A percentile compares a stretch with the other conserved stretches of the same genome.
These are phyloP conservation scores for Diadromus collaris DNA, from an alignment of 2,888 invertebrate genomes.

Conservation along the genomic window DNA sequence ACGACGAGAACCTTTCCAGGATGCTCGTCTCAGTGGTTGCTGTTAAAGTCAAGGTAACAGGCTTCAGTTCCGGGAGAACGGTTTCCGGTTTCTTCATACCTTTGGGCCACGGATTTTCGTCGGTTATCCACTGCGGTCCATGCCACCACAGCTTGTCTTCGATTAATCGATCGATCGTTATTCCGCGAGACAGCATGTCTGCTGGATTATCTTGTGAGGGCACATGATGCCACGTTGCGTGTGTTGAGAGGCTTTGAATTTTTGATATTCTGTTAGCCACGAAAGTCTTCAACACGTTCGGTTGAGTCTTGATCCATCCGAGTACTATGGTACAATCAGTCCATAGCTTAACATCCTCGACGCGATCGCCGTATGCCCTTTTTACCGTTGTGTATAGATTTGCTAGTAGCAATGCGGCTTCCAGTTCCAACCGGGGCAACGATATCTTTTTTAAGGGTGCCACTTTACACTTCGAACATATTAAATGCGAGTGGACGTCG, in stretches of 20 bases:
- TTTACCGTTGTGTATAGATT: constrained; percentile 12
- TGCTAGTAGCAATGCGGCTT: constrained; percentile 46
- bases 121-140: constrained; percentile 53
- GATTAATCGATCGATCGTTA: constrained; percentile 8
- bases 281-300: constrained; percentile 59
- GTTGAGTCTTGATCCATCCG: constrained; percentile 58
- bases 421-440: constrained; percentile 56
- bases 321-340: constrained; percentile 60
- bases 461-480: constrained; percentile 38
- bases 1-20: constrained; percentile 28
- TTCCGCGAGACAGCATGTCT: constrained; percentile 51
- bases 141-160: constrained; percentile 51
- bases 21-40: constrained; percentile 2
- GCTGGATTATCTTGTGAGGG: constrained; percentile 56
- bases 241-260: constrained; percentile 44
- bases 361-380: not conserved
- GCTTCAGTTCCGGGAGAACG: constrained; percentile 40
- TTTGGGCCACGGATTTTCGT: constrained; percentile 23
- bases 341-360: constrained; percentile 43
- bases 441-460: constrained; percentile 53
- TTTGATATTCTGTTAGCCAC: constrained; percentile 61
- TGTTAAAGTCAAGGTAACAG: constrained; percentile 18
- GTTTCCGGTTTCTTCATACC: not conserved
- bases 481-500: not conserved
- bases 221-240: constrained; percentile 50